phyloP scores from a whole-genome alignment of 1,140 invertebrate species.

The Adelges cooleyi region DNA sequence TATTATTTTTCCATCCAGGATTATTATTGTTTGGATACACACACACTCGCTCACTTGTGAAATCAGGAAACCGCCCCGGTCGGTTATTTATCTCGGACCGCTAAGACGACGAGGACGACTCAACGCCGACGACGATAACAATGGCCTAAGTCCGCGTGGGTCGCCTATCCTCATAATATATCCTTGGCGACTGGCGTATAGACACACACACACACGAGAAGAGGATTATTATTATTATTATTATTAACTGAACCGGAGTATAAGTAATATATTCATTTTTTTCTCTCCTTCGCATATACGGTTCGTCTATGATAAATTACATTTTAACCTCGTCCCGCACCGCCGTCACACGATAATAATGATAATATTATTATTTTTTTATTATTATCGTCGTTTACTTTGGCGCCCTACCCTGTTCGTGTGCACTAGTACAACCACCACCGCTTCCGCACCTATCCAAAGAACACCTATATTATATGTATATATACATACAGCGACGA shows the following conservation, averaged over 20 bases:
- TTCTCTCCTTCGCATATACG: not conserved
- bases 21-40: conserved; percentile 10
- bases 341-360: not conserved
- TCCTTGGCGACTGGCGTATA: too few relatives aligned
- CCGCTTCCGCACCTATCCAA: too few relatives aligned
- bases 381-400: not conserved
- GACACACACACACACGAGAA: not conserved
- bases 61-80: conserved; percentile 1
- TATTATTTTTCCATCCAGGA: too few relatives aligned
- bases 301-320: conserved; percentile 17
- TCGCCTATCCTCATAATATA: not conserved
- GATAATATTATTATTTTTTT: not conserved
- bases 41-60: not conserved
- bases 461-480: conserved; percentile 11
- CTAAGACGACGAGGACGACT: not conserved
- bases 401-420: not conserved
- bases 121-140: not conserved
- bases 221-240: conserved; percentile 6
- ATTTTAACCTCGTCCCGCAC: conserved; percentile 11
- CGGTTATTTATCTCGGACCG: not conserved
- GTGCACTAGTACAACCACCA: too few relatives aligned
- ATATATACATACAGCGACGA: too few relatives aligned
- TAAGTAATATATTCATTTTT: not conserved
- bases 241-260: not conserved
- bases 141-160: conserved; percentile 15